phyloP scores from a whole-genome alignment of 2,888 invertebrate species.

The Lycophotia porphyrea region DNA sequence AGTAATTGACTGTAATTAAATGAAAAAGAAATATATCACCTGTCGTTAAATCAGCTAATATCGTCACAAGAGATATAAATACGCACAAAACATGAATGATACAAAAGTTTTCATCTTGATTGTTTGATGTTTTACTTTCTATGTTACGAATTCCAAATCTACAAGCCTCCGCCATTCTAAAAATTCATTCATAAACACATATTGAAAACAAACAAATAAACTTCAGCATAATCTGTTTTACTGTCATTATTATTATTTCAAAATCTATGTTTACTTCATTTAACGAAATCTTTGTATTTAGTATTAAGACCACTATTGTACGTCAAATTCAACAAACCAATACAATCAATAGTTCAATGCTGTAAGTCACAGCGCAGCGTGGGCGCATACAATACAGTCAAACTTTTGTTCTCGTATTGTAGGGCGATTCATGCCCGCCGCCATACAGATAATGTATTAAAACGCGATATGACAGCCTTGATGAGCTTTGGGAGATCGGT shows the following conservation, averaged over 20 bases:
- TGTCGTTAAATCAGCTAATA: slow-evolving; percentile 90
- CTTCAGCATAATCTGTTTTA: slow-evolving; percentile 34
- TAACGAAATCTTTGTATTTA: slow-evolving; percentile 28
- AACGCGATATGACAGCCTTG: background rate
- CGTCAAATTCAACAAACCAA: slow-evolving; percentile 70
- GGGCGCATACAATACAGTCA: slow-evolving; percentile 62
- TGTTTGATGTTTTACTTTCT: slow-evolving; percentile 79
- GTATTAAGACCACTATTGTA: slow-evolving; percentile 43
- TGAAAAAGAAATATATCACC: slow-evolving; percentile 79
- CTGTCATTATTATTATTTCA: slow-evolving; percentile 51
- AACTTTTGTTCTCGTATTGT: slow-evolving; percentile 42
- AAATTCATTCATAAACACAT: slow-evolving; percentile 66
- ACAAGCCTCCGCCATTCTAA: slow-evolving; percentile 87
- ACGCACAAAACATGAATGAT: slow-evolving; percentile 89
- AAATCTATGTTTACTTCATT: slow-evolving; percentile 34
- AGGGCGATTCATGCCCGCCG: slow-evolving; percentile 2
- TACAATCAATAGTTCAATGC: slow-evolving; percentile 56
- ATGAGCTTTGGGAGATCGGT: too few relatives aligned
- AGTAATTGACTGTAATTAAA: background rate
- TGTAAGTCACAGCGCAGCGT: slow-evolving; percentile 63
- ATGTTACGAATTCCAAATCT: slow-evolving; percentile 80
- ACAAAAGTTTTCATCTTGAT: slow-evolving; percentile 87
- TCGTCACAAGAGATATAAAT: slow-evolving; percentile 90
- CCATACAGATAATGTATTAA: slow-evolving; percentile 39
- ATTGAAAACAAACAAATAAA: slow-evolving; percentile 53